Percentiles rank a stretch among this genome's conserved stretches.
Conservation (phyloP, 2,888 invertebrate genomes). For the Oxycera nigricornis region DNA sequence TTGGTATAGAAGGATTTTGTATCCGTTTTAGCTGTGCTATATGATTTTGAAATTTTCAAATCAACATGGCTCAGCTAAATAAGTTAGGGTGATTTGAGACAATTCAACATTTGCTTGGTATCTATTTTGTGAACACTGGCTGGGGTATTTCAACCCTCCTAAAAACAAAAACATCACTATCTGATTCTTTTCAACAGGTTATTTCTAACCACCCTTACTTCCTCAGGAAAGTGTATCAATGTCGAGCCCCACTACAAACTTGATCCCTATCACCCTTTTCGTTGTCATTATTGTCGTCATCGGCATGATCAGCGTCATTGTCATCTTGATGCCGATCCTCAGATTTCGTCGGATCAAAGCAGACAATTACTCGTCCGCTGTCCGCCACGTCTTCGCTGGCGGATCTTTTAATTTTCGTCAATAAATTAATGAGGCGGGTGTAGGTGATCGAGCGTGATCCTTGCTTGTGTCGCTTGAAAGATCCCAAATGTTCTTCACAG, state of each 20-base stretch:
- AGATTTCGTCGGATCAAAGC: conserved; percentile 1
- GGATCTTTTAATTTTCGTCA: conserved; percentile 46
- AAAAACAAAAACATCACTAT: too few relatives aligned
- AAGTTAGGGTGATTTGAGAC: too few relatives aligned
- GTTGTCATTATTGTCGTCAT: not conserved
- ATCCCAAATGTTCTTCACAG: not conserved
- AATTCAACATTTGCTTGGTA: too few relatives aligned
- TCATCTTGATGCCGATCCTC: conserved; percentile 14
- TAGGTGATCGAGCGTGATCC: conserved; percentile 43
- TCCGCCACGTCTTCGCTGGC: conserved; percentile 17
- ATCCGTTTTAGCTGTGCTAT: too few relatives aligned
- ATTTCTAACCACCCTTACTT: not conserved
- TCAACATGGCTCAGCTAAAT: too few relatives aligned
- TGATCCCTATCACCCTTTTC: not conserved
- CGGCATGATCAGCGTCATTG: conserved; percentile 16
- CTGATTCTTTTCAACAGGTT: not conserved
- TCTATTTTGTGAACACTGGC: too few relatives aligned
- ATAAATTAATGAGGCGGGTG: conserved; percentile 45
- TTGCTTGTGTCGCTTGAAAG: conserved; percentile 8
- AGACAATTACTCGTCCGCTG: conserved; percentile 29
- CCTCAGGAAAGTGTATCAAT: not conserved
- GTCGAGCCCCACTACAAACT: not conserved
- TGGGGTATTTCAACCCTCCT: too few relatives aligned
- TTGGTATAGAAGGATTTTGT: too few relatives aligned
- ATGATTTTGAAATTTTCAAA: too few relatives aligned